These are phyloP conservation scores for Austrolebias charrua DNA, from an alignment of 2,797 vertebrate species.

Conservation along the genomic window DNA sequence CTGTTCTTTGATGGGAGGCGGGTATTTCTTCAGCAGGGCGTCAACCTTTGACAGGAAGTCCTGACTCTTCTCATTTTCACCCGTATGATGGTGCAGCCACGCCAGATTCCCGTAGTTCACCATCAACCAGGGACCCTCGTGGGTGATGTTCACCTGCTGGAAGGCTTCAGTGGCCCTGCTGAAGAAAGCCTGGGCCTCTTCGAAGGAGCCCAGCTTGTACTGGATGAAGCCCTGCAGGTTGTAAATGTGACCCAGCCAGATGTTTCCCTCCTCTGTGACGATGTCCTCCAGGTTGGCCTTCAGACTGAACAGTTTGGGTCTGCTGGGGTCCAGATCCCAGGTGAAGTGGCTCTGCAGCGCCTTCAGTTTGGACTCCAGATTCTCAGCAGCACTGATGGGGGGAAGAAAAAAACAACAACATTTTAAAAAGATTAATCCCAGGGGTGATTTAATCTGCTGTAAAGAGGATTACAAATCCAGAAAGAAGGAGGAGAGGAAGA, in stretches of 20 bases:
- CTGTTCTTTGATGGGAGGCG: constrained; percentile 26
- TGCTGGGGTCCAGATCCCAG: constrained; percentile 43
- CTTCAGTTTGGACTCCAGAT: background rate
- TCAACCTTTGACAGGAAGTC: constrained; percentile 46
- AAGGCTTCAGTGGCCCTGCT: constrained; percentile 59
- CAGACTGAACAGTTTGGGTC: constrained; percentile 5
- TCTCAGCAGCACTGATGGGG: constrained; percentile 7
- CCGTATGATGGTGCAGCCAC: constrained; percentile 54
- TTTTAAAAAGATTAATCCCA: background rate
- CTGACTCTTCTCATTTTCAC: constrained; percentile 37
- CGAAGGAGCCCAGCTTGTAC: constrained; percentile 5
- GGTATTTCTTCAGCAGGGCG: constrained; percentile 24
- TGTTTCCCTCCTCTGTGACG: constrained; percentile 38
- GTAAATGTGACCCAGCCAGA: constrained; percentile 69
- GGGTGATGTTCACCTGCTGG: constrained; percentile 47
- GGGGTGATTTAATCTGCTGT: background rate
- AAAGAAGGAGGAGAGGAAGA: no score
- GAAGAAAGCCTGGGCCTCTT: constrained; percentile 37
- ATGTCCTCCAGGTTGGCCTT: constrained; percentile 60
- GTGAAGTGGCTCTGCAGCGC: constrained; percentile 64
- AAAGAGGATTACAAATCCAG: no score
- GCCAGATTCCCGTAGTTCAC: constrained; percentile 68
- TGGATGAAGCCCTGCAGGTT: constrained; percentile 64
- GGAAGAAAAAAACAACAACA: no score
- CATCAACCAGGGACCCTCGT: constrained; percentile 66